Base-by-base conservation (phyloP, 2,797 vertebrate genomes). In the Leuciscus waleckii region DNA sequence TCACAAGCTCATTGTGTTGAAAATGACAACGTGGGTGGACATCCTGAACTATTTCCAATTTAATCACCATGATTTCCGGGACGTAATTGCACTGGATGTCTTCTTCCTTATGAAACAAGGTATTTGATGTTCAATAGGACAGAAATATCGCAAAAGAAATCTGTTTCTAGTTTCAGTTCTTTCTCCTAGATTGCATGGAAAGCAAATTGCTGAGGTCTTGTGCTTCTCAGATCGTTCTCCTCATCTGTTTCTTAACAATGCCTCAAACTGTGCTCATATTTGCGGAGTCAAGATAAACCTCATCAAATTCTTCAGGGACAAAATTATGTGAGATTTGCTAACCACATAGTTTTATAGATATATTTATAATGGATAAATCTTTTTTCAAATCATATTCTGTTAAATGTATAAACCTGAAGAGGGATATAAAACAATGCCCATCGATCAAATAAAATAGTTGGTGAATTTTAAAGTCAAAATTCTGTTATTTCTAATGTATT, bases 11-110 rank as follows among this genome's bases (percentile, higher is more conserved):
- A 46, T 78, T 76, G 67, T 70, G 41, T 71, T 82, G 74, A 79
- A 29, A 79, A 79, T 74, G 41, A 68, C 35, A 67, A 68, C 74
- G 79, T 85, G 46, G 65, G 79, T 74, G 35, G 46, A 80, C 71
- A 63, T 43, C 63, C 37, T 77, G 86, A 73, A 63, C 61, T 70
- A 56, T 86, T 69, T 35, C 32, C 37, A 14, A 11, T 78, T 61
- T 77, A 21, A 82, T 80, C 26, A 26, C 49, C 3, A 14, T 69
- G 74, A 78, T 56, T 84, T 76, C 51, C 74, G 56, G 61, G 17
- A 70, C 19, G 16, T 84, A 78, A 84, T 78, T 78, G 35, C 37
- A n/a, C 17, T 58, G 63, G 74, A 84, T 78, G 82, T 78, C 49
- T 70, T n/a, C 23, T 43, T 84, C 17, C n/a, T 56, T 23, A 21